A percentile compares a stretch with the other conserved stretches of the same genome.
Evolutionary conservation across 2,888 invertebrate species (phyloP).

Genomic region (Phyllotreta cruciferae): DNA sequence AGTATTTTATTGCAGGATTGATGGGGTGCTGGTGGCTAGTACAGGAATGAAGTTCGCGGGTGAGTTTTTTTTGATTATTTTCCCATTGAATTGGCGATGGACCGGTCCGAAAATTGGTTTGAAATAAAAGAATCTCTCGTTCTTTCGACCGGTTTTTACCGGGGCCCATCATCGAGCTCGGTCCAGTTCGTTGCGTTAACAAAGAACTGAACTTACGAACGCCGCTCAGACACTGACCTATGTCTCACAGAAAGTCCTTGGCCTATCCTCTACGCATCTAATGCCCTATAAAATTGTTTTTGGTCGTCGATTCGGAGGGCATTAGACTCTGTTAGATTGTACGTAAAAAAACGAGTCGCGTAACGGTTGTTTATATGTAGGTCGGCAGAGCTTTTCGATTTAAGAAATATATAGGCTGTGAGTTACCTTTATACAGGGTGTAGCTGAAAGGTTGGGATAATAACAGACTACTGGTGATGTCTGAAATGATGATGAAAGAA

Average conservation of each 20-base stretch:
- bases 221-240: conserved; percentile 42
- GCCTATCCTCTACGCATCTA: conserved; percentile 24
- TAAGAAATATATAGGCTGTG: too few relatives aligned
- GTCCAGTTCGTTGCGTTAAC: conserved; percentile 17
- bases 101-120: too few relatives aligned
- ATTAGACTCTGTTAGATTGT: background rate
- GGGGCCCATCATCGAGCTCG: conserved; percentile 13
- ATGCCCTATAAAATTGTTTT: conserved; percentile 10
- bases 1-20: too few relatives aligned
- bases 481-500: too few relatives aligned
- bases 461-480: too few relatives aligned
- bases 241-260: conserved; percentile 39
- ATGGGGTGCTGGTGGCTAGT: too few relatives aligned
- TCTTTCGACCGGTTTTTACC: conserved; percentile 19
- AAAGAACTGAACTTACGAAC: conserved; percentile 26
- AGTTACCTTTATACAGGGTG: too few relatives aligned
- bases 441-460: too few relatives aligned
- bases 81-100: too few relatives aligned
- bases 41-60: too few relatives aligned
- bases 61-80: too few relatives aligned
- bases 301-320: background rate
- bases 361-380: conserved; percentile 1
- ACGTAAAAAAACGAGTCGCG: background rate
- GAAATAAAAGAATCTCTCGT: too few relatives aligned
- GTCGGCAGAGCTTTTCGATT: background rate